Percentiles rank a stretch among this genome's conserved stretches.
These are phyloP conservation scores for Hyles euphorbiae DNA, from an alignment of 1,140 invertebrate species.

Conservation along the genomic window DNA sequence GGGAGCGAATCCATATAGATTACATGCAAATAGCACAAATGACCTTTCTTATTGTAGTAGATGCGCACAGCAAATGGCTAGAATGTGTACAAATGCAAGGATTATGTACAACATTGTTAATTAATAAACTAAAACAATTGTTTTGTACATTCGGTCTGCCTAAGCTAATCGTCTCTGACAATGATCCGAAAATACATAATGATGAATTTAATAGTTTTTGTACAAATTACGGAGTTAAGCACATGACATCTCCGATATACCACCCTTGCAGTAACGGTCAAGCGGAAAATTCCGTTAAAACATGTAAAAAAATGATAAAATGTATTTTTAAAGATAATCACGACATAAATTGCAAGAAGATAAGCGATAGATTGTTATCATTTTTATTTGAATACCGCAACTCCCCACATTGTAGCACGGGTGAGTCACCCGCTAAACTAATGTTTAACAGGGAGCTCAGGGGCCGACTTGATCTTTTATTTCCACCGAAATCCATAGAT, in stretches of 20 bases:
- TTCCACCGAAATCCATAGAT: too few species aligned
- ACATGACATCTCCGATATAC: conserved; percentile 31
- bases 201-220: conserved; percentile 20
- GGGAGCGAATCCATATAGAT: conserved; percentile 33
- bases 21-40: conserved; percentile 21
- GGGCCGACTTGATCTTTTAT: too few species aligned
- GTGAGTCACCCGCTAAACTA: too few species aligned
- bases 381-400: too few species aligned
- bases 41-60: conserved; percentile 14
- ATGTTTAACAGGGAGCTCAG: too few species aligned
- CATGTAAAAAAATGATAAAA: conserved; percentile 24
- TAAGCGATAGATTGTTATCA: too few species aligned
- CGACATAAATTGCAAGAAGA: too few species aligned
- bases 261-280: conserved; percentile 31
- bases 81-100: conserved; percentile 16
- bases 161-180: conserved; percentile 12
- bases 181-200: conserved; percentile 19
- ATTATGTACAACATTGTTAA: conserved; percentile 10
- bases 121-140: conserved; percentile 18
- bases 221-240: conserved; percentile 20
- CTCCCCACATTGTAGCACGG: too few species aligned
- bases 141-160: conserved; percentile 21
- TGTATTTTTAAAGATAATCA: too few species aligned
- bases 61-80: conserved; percentile 18
- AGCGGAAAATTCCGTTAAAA: conserved; percentile 27